Evolutionary conservation across 2,113 vertebrate genomes (phyloP), one percentile per base, ranked within the genome.

Genomic region (Takifugu flavidus): DNA sequence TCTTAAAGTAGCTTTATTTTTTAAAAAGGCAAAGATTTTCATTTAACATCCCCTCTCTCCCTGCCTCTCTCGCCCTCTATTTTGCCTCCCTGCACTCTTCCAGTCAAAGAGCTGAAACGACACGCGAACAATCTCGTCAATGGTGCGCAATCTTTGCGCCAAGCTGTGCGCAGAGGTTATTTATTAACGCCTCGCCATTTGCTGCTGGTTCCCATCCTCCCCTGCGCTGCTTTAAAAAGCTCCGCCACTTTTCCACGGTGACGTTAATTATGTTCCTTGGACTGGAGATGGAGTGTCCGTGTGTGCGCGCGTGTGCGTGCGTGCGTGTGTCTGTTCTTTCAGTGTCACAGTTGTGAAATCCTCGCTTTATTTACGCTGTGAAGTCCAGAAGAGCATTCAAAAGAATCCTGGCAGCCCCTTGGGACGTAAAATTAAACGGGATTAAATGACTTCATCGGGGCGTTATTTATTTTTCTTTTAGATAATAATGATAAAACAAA

Each of bases 361-460:
- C 90, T 90, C 87, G 92, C 90, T 65, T 89, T 47, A 14, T 46
- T 46, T 46, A n/a, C 92, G 91, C 94, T 90, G 92, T 93, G 93
- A 91, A 90, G 92, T 92, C 82, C 87, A 83, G 85, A 94, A 89
- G 94, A 84, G 93, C 92, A 77, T 91, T 91, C 89, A 72, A 89
- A 93, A 93, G 93, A 90, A 92, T 91, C 92, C 91, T 90, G 93
- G 90, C 89, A 78, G 93, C 93, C 92, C 94, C 97, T 98, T 97
- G 94, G 94, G 95, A 96, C 94, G 96, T 95, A 98, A 96, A 96
- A 97, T 96, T 94, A 94, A 98, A 97, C 95, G 93, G 98, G 95
- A 96, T 95, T 91, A 96, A 95, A 98, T 94, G 93, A 94, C 92
- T 92, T 95, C 93, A 97, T 95, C 92, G 91, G 86, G 98, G 94